These are phyloP conservation scores for Hipposideros larvatus DNA, from an alignment of 2,797 vertebrate species.

Conservation along the genomic window DNA sequence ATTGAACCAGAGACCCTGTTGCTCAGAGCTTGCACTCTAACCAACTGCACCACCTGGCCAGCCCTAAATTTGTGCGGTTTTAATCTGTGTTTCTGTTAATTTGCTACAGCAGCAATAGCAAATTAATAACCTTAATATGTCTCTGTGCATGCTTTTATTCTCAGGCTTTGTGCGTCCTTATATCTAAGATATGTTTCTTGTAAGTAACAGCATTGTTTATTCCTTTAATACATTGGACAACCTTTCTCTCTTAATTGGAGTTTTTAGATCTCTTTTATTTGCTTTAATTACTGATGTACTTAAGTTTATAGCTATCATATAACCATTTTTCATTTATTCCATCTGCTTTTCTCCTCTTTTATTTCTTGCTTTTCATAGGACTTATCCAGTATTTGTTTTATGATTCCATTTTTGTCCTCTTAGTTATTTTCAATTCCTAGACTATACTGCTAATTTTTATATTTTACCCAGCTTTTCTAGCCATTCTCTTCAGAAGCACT, in stretches of 20 bases:
- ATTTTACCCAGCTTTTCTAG: not conserved
- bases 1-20: too few species aligned
- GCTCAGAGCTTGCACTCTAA: too few species aligned
- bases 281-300: not conserved
- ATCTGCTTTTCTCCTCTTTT: not conserved
- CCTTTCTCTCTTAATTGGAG: not conserved
- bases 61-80: not conserved
- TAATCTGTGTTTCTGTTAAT: not conserved
- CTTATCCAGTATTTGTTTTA: not conserved
- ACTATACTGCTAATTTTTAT: not conserved
- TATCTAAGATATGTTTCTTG: not conserved
- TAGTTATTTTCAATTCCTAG: not conserved
- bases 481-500: not conserved
- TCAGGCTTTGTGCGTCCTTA: not conserved
- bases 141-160: not conserved
- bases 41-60: too few species aligned
- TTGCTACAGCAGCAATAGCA: not conserved
- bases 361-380: slow-evolving; percentile 23
- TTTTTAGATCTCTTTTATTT: not conserved
- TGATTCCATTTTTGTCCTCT: not conserved
- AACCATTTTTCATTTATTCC: not conserved
- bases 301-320: not conserved
- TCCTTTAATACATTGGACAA: not conserved
- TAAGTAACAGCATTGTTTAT: not conserved
- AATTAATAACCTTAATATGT: not conserved